A percentile compares a stretch with the other conserved stretches of the same genome.
Conservation (phyloP, 2,797 vertebrate genomes). For the Uromys caudimaculatus region DNA sequence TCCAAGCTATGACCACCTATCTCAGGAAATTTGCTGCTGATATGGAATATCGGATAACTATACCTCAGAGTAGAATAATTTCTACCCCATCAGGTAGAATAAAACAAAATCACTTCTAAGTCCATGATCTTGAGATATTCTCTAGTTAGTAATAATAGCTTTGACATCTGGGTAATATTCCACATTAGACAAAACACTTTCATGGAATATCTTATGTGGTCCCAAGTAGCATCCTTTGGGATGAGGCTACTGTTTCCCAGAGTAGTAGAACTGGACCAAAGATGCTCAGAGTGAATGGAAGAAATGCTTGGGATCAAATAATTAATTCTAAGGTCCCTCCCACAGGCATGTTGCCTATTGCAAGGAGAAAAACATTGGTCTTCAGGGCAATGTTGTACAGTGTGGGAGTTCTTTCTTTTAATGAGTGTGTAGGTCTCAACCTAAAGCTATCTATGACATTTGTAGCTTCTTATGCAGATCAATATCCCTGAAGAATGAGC, state of each 20-base stretch:
- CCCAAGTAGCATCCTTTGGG: not conserved
- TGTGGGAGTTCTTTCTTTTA: not conserved
- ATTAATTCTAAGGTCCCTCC: not conserved
- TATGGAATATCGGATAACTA: not conserved
- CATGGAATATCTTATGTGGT: not conserved
- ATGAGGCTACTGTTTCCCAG: not conserved
- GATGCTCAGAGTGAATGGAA: not conserved
- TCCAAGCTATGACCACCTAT: not conserved
- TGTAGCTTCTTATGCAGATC: not conserved
- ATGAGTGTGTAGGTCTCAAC: not conserved
- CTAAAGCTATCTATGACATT: not conserved
- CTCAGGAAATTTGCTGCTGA: not conserved
- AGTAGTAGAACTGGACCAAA: not conserved
- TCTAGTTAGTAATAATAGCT: not conserved
- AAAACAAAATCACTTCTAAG: conserved; percentile 15
- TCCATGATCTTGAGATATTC: not conserved
- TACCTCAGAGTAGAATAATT: not conserved
- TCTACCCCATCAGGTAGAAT: not conserved
- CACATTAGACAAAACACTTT: conserved; percentile 48
- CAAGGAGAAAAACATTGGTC: not conserved
- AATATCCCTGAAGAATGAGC: not conserved
- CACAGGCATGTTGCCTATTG: not conserved
- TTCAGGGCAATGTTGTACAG: not conserved
- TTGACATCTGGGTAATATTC: conserved; percentile 55
- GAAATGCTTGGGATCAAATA: not conserved